phyloP scores from a whole-genome alignment of 2,113 vertebrate species.

The Cacatua alba region DNA sequence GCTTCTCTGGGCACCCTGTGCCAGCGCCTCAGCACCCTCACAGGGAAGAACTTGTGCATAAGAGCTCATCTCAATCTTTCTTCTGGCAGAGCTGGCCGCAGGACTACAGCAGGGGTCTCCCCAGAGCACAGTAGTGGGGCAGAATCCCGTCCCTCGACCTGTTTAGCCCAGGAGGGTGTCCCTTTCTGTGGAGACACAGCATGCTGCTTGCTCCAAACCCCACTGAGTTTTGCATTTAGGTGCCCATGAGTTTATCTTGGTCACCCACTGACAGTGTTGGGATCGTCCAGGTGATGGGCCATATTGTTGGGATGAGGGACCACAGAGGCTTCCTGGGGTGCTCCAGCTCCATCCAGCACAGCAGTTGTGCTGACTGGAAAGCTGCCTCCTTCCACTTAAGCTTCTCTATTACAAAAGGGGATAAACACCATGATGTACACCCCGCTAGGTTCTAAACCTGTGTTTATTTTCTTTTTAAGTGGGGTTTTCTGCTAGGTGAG shows the following conservation, averaged over 20 bases:
- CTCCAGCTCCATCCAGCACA: accelerated
- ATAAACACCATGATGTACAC: background rate
- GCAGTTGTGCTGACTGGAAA: background rate
- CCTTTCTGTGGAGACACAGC: background rate
- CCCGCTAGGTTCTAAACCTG: background rate
- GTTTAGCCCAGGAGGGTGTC: background rate
- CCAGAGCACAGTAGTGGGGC: no score
- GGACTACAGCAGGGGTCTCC: no score
- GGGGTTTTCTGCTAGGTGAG: background rate
- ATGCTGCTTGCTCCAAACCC: background rate
- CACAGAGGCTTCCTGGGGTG: accelerated
- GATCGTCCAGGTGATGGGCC: background rate
- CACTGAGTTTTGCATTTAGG: accelerated
- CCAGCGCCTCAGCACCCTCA: background rate
- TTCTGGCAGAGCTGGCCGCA: no score
- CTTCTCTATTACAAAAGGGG: accelerated
- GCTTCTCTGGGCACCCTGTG: no score
- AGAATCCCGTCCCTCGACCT: no score
- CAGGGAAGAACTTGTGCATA: no score
- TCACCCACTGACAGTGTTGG: accelerated
- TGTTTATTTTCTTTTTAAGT: background rate
- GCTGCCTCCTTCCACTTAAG: background rate
- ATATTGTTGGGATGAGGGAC: background rate
- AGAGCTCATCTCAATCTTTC: no score
- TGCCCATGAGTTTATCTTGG: background rate